Evolutionary conservation across 2,888 invertebrate genomes (phyloP), one percentile per base, ranked within the genome.

Genomic region (Spicauda simplicius): DNA sequence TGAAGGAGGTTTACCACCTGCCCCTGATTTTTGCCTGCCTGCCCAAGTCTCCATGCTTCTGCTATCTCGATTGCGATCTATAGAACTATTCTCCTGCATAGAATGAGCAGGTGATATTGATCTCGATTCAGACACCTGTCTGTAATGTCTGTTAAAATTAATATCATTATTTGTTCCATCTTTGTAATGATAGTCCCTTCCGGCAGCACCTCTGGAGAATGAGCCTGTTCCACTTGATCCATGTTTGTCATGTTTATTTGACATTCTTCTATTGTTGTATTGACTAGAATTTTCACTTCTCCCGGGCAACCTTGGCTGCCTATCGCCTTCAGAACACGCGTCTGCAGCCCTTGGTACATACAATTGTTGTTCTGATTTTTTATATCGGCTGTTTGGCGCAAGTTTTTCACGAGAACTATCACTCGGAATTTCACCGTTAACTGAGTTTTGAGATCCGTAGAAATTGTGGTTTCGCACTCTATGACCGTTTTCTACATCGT

Each of bases 1-100:
- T 50, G 95, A 95, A 10, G 96, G 96, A 69, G 96, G 96, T 80
- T 96, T 96, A 6, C 94, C 91, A 70, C 90, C 90, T 57, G 86
- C 77, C 33, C 87, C 85, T 57, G 88, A 77, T 72, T 85, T 81
- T 20, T 91, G 85, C 58, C 90, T 80, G 19, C 90, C 90, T 64
- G 93, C 91, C 72, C 93, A 91, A 45, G 95, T 95, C 82, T 96
- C 96, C 81, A 96, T 95, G 80, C 96, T 96, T 76, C 95, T 94
- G 63, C 95, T 95, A 74, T 96, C 96, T 75, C 96, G 90, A 75
- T 93, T 94, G 75, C 94, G 87, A 76, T 94, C 94, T 66, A 80
- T 80, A 78, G 81, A 87, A 74, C 87, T 90, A 70, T 88, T 82
- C 66, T 93, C 92, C 74, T 90, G 80, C 67, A 78, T 72, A 77